Evolutionary conservation across 1,140 invertebrate genomes (phyloP), one percentile per base, ranked within the genome.

Genomic region (Drosophila ohnishii): DNA sequence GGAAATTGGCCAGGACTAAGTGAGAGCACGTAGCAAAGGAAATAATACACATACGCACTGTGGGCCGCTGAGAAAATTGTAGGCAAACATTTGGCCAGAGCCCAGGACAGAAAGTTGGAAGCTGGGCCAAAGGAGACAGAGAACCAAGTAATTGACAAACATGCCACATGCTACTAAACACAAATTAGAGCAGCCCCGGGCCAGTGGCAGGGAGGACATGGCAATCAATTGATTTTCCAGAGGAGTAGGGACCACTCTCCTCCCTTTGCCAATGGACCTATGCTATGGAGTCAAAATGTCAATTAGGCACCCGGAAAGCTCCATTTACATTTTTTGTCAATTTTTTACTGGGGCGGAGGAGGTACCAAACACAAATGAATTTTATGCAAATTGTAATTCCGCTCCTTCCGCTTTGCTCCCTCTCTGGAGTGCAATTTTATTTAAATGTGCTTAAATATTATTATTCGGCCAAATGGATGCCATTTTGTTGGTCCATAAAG

Each of bases 41-140:
- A 87, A 83, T 88, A 88, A 88, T 80, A 88, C 80, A 88, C 84
- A 87, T 88, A 87, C 84, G 84, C 84, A 87, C 73, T 72, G 69
- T 88, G 81, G 13, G 48, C 58, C 56, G 47, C 40, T 44, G 37
- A 28, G 59, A 58, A 69, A 84, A 85, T 80, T 67, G 78, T 80
- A 72, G 79, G 67, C 83, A 86, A 88, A 86, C 84, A 87, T 69
- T 74, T 60, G 50, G 70, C 48, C 39, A 59, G 53, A 9, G 25
- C 22, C 16, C 4, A 50, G 25, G 2, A 40, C 40, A 40, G 34
- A 39, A 34, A 19, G 47, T 34, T 34, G 9, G 22, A 35, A 34
- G 35, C 19, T 35, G 30, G 40, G 16, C 14, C 4, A n/a, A 14
- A 11, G 14, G 30, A 50, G 42, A 28, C n/a, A 61, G 55, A 63